phyloP scores from a whole-genome alignment of 2,797 vertebrate species.

The Tragopan temminckii region DNA sequence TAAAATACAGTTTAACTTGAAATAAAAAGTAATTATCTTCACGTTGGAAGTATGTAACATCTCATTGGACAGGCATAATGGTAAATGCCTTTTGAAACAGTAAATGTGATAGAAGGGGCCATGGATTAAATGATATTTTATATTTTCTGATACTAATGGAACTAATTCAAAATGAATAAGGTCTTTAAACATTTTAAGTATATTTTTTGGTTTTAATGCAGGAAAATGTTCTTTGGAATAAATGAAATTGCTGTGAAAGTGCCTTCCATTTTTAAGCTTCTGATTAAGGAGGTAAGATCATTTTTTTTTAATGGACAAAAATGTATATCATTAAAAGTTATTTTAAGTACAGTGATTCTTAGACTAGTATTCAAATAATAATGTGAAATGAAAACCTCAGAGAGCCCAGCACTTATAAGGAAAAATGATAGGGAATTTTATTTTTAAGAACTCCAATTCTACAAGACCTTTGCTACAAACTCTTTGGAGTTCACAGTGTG shows the following conservation, averaged over 20 bases:
- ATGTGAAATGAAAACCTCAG: not conserved
- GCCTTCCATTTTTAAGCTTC: conserved; percentile 99
- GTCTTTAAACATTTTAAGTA: not conserved
- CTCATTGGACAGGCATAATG: not conserved
- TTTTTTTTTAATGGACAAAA: not conserved
- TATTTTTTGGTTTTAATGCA: conserved; percentile 65
- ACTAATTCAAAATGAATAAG: not conserved
- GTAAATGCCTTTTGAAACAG: not conserved
- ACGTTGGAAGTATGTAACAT: not conserved
- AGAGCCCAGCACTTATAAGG: not conserved
- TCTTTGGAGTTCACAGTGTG: not conserved
- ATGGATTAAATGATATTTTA: not conserved
- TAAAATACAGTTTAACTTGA: not conserved
- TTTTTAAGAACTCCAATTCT: not conserved
- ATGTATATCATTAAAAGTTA: fast-evolving
- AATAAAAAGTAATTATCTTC: not conserved
- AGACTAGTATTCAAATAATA: not conserved
- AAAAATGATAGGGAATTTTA: not conserved
- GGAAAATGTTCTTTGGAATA: conserved; percentile 95
- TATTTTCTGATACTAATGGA: not conserved
- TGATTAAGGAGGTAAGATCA: conserved; percentile 95
- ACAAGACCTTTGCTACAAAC: not conserved
- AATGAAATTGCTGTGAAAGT: conserved; percentile 99
- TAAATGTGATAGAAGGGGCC: not conserved
- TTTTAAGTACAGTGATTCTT: not conserved